A percentile compares a stretch with the other conserved stretches of the same genome.
phyloP scores from a whole-genome alignment of 2,888 invertebrate species.

The Cremastinae sp. region DNA sequence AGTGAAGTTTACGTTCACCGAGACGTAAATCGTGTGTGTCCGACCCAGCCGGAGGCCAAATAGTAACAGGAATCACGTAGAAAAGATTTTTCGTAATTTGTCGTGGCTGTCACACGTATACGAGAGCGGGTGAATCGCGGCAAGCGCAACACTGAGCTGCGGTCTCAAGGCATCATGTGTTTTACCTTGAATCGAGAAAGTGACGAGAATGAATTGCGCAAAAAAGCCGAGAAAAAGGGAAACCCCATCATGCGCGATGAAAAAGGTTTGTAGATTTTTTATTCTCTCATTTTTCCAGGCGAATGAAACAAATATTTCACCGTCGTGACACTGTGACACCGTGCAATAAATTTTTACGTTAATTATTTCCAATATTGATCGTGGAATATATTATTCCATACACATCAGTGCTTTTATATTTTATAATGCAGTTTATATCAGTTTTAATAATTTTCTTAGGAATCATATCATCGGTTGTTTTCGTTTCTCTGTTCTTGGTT shows the following conservation, averaged over 20 bases:
- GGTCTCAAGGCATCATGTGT: constrained; percentile 4
- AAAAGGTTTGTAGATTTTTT: not conserved
- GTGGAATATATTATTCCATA: too few species aligned
- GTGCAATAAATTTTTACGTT: too few species aligned
- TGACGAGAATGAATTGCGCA: constrained; percentile 41
- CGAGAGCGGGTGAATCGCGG: not conserved
- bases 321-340: too few species aligned
- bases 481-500: too few species aligned
- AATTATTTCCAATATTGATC: too few species aligned
- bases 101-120: constrained; percentile 50
- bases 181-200: constrained; percentile 51
- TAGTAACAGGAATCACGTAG: constrained; percentile 51
- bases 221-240: not conserved
- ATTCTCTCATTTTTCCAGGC: too few species aligned
- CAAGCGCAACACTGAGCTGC: not conserved
- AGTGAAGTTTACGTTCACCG: constrained; percentile 20
- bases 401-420: too few species aligned
- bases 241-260: not conserved
- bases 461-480: too few species aligned
- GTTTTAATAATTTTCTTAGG: too few species aligned
- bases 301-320: too few species aligned
- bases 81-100: constrained; percentile 63
- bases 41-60: constrained; percentile 21
- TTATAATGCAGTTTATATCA: too few species aligned
- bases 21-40: constrained; percentile 28